Base-by-base conservation (phyloP, 2,797 vertebrate species). In the Steatocranus sp. region DNA sequence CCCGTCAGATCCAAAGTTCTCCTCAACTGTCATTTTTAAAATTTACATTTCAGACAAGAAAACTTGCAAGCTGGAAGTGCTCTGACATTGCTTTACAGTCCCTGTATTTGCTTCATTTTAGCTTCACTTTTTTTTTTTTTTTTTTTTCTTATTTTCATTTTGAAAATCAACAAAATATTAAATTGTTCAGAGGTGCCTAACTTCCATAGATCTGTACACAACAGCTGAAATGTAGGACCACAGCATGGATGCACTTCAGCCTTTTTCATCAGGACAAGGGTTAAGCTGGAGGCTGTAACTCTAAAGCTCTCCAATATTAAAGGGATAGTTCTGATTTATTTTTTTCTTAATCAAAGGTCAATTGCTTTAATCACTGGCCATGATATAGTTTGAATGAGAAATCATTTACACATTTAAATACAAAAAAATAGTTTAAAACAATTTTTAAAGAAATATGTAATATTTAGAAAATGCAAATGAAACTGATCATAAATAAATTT, bases 121-220 rank as follows among this genome's bases (percentile, higher is more conserved):
- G 34, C 34, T 38, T 63, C n/a, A 38, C 11, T 25, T 43, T 66
- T 5, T 25, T 56, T 30, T 27, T 3, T 2, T 20, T 4, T 8
- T 34, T 34, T 76, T 76, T 25, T 9, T 15, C 58, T 20, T 48
- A 23, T 46, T 70, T 70, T 70, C 23, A 74, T 80, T 27, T 80
- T 41, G 51, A 63, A 68, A 86, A 80, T 23, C 34, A 73, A 43
- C 27, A 34, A 80, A 74, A 73, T 66, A 53, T 17, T 11, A 41
- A 83, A 80, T 80, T 83, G 50, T 41, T 41, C 61, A 80, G 27
- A 27, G 78, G 84, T 80, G 74, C 70, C 43, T n/a, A 78, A 75
- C 66, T 75, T 83, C 66, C 63, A 83, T 49, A 75, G 27, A 10
- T 77, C 53, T 48, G 38, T 7, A 82, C 7, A 80, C 30, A 79